These are phyloP conservation scores for Mantis religiosa DNA, from an alignment of 2,888 invertebrate genomes.

Conservation along the genomic window DNA sequence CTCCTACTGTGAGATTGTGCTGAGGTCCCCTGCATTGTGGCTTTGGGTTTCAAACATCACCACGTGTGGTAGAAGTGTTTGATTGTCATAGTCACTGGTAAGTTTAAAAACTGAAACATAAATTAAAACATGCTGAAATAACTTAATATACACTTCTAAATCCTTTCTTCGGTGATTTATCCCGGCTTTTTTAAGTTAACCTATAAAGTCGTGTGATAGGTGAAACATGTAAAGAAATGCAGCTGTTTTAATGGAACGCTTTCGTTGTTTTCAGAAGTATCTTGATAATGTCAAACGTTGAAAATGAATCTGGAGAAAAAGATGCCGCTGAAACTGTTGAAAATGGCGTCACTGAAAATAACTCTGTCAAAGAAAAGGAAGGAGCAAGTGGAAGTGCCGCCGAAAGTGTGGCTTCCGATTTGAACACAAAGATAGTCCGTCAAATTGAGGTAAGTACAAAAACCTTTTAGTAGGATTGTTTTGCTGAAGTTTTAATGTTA, in stretches of 20 bases:
- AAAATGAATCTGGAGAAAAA: neutral
- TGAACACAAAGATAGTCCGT: conserved; percentile 59
- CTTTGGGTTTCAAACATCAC: neutral
- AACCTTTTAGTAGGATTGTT: neutral
- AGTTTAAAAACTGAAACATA: neutral
- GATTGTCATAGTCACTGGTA: neutral
- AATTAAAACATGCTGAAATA: neutral
- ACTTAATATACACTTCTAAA: neutral
- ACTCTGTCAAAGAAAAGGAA: neutral
- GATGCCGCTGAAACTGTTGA: neutral
- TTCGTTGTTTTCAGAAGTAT: too few relatives aligned
- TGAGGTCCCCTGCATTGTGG: too few relatives aligned
- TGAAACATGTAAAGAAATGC: neutral
- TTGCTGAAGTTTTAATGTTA: too few relatives aligned
- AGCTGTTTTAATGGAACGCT: neutral
- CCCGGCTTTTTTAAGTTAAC: neutral
- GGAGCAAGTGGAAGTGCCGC: neutral
- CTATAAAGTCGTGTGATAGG: neutral
- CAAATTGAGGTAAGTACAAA: conserved; percentile 45
- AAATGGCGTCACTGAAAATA: neutral
- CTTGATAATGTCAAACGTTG: neutral
- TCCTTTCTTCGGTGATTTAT: neutral
- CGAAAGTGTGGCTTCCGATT: too few relatives aligned
- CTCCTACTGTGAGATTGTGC: neutral
- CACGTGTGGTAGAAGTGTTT: neutral